phyloP scores from a whole-genome alignment of 2,888 invertebrate genomes.

The Halocaridina rubra region DNA sequence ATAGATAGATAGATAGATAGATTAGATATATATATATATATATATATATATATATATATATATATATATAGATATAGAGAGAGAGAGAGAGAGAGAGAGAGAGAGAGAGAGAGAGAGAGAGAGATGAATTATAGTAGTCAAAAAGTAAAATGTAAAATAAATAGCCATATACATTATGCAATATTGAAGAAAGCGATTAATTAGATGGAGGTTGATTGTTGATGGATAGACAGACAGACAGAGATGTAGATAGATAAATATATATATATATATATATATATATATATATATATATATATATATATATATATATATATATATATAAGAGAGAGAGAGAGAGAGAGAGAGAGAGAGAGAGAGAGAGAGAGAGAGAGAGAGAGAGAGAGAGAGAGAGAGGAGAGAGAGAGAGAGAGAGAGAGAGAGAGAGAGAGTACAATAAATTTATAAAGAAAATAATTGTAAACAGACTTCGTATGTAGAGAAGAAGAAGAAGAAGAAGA shows the following conservation, averaged over 20 bases:
- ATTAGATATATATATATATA: slow-evolving; percentile 6
- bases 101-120: background rate
- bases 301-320: background rate
- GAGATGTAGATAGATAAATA: background rate
- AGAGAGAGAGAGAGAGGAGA: background rate
- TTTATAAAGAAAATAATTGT: too few relatives aligned
- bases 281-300: background rate
- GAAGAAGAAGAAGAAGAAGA: too few relatives aligned
- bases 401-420: background rate
- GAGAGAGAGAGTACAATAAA: too few relatives aligned
- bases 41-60: slow-evolving; percentile 13
- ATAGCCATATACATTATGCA: background rate
- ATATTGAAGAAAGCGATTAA: too few relatives aligned
- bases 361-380: background rate
- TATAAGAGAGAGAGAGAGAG: background rate
- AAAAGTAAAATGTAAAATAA: background rate
- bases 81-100: background rate
- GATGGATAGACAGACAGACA: background rate
- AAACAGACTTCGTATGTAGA: too few relatives aligned
- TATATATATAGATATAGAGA: background rate
- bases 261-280: background rate
- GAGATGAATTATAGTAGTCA: too few relatives aligned
- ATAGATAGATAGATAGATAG: background rate
- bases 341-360: background rate
- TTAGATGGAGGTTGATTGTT: too few relatives aligned